Percentiles rank a stretch among this genome's conserved stretches.
phyloP scores from a whole-genome alignment of 2,797 vertebrate genomes.

The Aulostomus chinensis region DNA sequence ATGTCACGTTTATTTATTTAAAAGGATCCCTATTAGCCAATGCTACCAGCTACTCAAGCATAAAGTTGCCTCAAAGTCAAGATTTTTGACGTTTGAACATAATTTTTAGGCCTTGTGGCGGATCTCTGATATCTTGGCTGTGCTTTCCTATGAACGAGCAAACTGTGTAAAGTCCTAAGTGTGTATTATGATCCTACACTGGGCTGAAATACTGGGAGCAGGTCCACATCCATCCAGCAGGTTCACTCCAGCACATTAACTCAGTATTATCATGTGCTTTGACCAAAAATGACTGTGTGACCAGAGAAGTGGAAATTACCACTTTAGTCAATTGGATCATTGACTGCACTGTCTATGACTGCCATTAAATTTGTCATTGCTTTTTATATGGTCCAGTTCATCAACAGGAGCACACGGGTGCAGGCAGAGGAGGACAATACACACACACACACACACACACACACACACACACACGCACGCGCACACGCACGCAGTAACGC shows the following conservation, averaged over 20 bases:
- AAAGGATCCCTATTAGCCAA: too few species aligned
- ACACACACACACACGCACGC: conserved; percentile 9
- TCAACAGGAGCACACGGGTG: conserved; percentile 43
- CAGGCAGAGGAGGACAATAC: conserved; percentile 13
- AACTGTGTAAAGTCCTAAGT: too few species aligned
- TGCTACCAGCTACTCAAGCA: too few species aligned
- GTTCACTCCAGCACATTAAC: conserved; percentile 22
- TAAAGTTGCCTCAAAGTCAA: too few species aligned
- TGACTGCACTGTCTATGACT: conserved; percentile 30
- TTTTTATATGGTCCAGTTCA: conserved; percentile 56
- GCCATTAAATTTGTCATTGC: conserved; percentile 63
- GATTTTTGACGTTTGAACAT: too few species aligned
- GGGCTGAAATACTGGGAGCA: too few species aligned
- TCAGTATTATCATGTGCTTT: conserved; percentile 29
- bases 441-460: conserved; percentile 18
- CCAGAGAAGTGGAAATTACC: conserved; percentile 50
- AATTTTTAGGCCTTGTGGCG: too few species aligned
- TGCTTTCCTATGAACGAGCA: too few species aligned
- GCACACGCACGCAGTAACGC: conserved; percentile 15
- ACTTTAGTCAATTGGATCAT: conserved; percentile 53
- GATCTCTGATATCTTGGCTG: too few species aligned
- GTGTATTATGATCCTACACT: too few species aligned
- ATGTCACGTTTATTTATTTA: too few species aligned
- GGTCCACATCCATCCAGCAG: too few species aligned
- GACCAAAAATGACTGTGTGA: conserved; percentile 32